These are phyloP conservation scores for Hydractinia symbiolongicarpus DNA, from an alignment of 30 jellyfish, hydroid and myxozoan species.

Conservation along the genomic window DNA sequence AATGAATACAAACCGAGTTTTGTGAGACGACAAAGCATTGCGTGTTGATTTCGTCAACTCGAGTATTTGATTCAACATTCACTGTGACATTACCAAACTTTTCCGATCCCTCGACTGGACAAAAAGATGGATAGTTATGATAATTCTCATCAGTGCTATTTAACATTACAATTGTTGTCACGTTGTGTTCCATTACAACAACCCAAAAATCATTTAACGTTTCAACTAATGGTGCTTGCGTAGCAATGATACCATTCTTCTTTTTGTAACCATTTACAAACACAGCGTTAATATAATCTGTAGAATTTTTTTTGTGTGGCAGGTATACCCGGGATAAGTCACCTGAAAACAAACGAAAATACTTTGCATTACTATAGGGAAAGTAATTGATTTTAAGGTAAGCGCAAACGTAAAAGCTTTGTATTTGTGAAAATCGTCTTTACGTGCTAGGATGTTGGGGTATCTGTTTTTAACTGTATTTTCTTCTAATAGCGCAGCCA, in stretches of 20 bases:
- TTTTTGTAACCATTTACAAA: conserved; percentile 30
- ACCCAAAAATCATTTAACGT: conserved; percentile 23
- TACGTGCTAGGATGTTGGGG: conserved; percentile 12
- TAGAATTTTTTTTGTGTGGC: too few relatives aligned
- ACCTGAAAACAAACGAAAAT: too few relatives aligned
- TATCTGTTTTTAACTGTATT: neutral
- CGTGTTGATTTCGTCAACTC: too few relatives aligned
- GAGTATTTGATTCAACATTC: too few relatives aligned
- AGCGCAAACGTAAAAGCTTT: too few relatives aligned
- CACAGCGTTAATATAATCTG: conserved; percentile 17
- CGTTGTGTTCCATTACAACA: neutral
- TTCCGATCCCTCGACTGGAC: conserved; percentile 5
- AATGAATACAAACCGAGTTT: too few relatives aligned
- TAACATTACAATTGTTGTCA: conserved; percentile 21
- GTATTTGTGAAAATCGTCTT: neutral
- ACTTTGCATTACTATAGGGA: too few relatives aligned
- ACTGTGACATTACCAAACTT: neutral
- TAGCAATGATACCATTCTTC: conserved; percentile 22
- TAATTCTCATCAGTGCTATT: conserved; percentile 1
- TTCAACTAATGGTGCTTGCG: conserved; percentile 18
- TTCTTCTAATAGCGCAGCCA: neutral
- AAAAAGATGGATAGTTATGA: neutral
- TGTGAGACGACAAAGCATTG: too few relatives aligned
- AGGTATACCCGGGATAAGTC: too few relatives aligned
- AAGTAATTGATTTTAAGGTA: too few relatives aligned